Evolutionary conservation across 1,140 invertebrate species (phyloP).

Genomic region (Diabrotica virgifera): DNA sequence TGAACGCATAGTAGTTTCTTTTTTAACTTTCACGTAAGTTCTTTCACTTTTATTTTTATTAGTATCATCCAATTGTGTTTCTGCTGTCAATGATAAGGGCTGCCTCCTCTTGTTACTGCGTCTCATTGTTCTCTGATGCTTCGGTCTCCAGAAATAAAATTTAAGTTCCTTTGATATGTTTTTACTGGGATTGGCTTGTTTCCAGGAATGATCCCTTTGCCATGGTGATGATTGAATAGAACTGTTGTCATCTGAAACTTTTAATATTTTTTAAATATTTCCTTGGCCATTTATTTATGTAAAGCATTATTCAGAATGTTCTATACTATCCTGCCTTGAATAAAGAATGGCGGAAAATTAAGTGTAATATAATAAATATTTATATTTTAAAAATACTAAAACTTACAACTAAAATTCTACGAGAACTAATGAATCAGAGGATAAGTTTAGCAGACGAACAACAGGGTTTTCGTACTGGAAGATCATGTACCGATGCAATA

Average conservation of each 20-base stretch:
- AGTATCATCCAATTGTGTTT: constrained; percentile 55
- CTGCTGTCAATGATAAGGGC: constrained; percentile 35
- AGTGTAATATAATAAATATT: too few relatives aligned
- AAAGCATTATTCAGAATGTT: too few relatives aligned
- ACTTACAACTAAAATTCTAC: too few relatives aligned
- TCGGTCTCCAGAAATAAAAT: constrained; percentile 67
- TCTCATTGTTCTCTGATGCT: constrained; percentile 42
- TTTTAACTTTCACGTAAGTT: constrained; percentile 23
- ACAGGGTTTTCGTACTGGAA: too few relatives aligned
- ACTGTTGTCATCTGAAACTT: constrained; percentile 84
- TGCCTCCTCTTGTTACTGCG: constrained; percentile 48
- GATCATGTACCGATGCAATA: too few relatives aligned
- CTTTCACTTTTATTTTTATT: constrained; percentile 40
- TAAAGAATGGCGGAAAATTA: too few relatives aligned
- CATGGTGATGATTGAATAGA: constrained; percentile 84
- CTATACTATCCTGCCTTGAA: too few relatives aligned
- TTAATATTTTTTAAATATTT: constrained; percentile 38
- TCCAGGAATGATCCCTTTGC: constrained; percentile 85
- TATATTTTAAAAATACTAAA: too few relatives aligned
- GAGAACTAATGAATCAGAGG: too few relatives aligned
- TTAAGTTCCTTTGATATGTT: constrained; percentile 70
- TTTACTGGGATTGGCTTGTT: constrained; percentile 70
- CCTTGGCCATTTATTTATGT: too few relatives aligned
- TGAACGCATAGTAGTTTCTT: constrained; percentile 26
- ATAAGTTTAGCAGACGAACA: too few relatives aligned